Conservation (phyloP, 2,113 vertebrate species). For the Chitala chitala region DNA sequence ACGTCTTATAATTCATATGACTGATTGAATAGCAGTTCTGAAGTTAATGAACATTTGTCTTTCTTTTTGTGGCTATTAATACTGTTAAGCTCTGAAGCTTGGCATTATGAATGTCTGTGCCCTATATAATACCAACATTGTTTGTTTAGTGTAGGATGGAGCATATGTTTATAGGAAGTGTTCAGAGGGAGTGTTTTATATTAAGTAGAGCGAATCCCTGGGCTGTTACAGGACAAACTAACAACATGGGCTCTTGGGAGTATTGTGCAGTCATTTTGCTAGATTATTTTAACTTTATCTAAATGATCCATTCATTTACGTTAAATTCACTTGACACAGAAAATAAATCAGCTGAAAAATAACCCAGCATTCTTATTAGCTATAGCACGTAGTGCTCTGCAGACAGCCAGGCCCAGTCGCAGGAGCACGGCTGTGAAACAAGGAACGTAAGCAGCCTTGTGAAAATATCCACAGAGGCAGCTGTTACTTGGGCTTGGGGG, state of each 20-base stretch:
- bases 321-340: constrained; percentile 48
- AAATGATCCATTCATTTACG: constrained; percentile 55
- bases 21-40: constrained; percentile 52
- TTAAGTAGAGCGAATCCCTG: constrained; percentile 53
- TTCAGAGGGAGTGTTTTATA: constrained; percentile 47
- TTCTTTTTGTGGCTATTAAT: constrained; percentile 60
- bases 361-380: constrained; percentile 49
- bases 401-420: constrained; percentile 33
- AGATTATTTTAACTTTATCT: constrained; percentile 59
- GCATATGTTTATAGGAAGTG: constrained; percentile 41
- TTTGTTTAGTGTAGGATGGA: constrained; percentile 54
- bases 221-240: constrained; percentile 37
- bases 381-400: constrained; percentile 38
- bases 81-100: constrained; percentile 42
- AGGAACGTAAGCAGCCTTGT: not conserved
- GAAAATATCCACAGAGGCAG: not conserved
- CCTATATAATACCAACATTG: constrained; percentile 50
- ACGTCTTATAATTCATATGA: constrained; percentile 50
- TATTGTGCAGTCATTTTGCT: constrained; percentile 43
- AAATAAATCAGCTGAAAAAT: constrained; percentile 58
- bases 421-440: constrained; percentile 34
- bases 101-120: constrained; percentile 56
- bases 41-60: constrained; percentile 65
- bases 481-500: constrained; percentile 3
- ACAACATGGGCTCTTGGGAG: constrained; percentile 44